A percentile compares a stretch with the other conserved stretches of the same genome.
Conservation (phyloP, 2,888 invertebrate species). For the Ichneumoninae sp. region DNA sequence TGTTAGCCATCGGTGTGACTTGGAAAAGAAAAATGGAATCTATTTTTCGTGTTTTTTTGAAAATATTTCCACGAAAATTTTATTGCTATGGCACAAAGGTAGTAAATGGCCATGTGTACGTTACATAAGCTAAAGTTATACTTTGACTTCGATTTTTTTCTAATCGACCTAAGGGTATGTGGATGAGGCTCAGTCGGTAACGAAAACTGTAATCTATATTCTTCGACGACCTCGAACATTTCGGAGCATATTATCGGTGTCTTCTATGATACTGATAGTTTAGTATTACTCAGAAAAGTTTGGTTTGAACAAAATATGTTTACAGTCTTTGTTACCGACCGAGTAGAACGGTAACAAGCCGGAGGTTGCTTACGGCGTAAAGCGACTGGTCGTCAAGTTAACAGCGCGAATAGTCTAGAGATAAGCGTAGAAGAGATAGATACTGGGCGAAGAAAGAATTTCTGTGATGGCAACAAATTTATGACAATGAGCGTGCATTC, state of each 20-base stretch:
- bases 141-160: not conserved
- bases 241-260: not conserved
- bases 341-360: not conserved
- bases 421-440: not conserved
- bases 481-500: not conserved
- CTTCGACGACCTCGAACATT: not conserved
- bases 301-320: not conserved
- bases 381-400: not conserved
- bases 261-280: not conserved
- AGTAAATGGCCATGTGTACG: not conserved
- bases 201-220: not conserved
- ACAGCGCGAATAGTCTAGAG: not conserved
- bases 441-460: not conserved
- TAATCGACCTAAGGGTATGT: not conserved
- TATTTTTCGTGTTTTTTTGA: not conserved
- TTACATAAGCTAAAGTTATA: not conserved
- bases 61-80: not conserved
- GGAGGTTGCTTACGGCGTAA: not conserved
- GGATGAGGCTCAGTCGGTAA: not conserved
- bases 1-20: not conserved
- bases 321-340: not conserved
- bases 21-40: not conserved
- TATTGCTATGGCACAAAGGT: not conserved
- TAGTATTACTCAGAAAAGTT: not conserved
- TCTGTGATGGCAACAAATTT: conserved; percentile 16